Base-by-base conservation (phyloP, 2,888 invertebrate species). In the Melipona beecheii region DNA sequence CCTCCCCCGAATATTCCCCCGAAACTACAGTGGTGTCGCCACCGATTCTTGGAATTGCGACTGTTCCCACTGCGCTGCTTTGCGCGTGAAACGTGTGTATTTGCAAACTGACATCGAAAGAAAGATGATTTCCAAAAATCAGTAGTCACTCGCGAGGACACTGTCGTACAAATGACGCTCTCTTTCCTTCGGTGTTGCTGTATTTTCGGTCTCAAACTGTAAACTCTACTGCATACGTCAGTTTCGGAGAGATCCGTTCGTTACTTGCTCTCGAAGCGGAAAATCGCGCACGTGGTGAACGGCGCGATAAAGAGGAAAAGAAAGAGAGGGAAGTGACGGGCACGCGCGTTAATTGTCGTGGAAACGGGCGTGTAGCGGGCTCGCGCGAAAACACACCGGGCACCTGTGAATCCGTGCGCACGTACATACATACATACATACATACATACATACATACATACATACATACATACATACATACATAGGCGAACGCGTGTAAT, bases 331-430 rank as follows among this genome's bases (percentile, higher is more conserved):
- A 43, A 73, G 66, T 49, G 49, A 66, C 43, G 11, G 72, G 81
- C 71, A 83, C 21, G 83, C 73, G 83, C 83, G 90, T 91, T 92
- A 92, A 92, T 92, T 90, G 89, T 91, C 90, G 84, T 85, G 84
- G 89, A 89, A 90, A 88, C 86, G 90, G 27, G 27, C 27, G 27
- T 86, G 84, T 85, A 19, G 49, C 76, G 77, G 43, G 74, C 71
- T 86, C 74, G 81, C 83, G 87, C 86, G 88, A 88, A 91, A 90
- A 91, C 89, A 89, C 49, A 65, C 73, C 71, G 27, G 31, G n/a
- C 65, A 27, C 50, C 52, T 83, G 84, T 70, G 85, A 68, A 50
- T 62, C 71, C 27, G 50, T 24, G 81, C 70, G 75, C 78, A 72
- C 65, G 43, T 54, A 43, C 15, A 19, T 17, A 65, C 70, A 9